phyloP scores from a whole-genome alignment of 1,140 invertebrate species.

The Geopemphigus sp. region DNA sequence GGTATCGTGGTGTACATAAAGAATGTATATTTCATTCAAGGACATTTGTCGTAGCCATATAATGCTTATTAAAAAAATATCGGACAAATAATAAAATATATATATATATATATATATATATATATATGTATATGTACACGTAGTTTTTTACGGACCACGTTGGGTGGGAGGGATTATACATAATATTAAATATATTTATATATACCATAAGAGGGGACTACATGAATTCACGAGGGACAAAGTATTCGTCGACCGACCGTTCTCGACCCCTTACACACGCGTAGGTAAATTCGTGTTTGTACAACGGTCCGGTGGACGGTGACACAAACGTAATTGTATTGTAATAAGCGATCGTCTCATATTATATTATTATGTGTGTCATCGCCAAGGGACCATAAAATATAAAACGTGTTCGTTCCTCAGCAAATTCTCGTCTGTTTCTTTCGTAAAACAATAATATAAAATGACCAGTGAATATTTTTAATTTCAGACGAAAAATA shows the following conservation, averaged over 20 bases:
- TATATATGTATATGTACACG: background rate
- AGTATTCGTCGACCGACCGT: background rate
- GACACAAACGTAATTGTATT: constrained; percentile 32
- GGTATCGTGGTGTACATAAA: background rate
- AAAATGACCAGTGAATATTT: no score
- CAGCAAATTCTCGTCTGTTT: no score
- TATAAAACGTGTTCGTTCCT: no score
- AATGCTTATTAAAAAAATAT: constrained; percentile 35
- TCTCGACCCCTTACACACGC: background rate
- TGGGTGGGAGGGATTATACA: background rate
- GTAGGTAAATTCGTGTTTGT: constrained; percentile 16
- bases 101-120: no score
- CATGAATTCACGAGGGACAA: background rate
- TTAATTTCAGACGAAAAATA: no score
- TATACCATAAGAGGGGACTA: background rate
- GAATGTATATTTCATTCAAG: background rate
- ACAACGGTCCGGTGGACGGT: background rate
- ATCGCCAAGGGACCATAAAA: no score
- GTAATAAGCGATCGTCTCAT: background rate
- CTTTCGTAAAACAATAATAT: no score
- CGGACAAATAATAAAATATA: constrained; percentile 19
- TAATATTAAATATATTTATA: background rate
- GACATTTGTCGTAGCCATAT: constrained; percentile 16
- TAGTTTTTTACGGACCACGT: constrained; percentile 1
- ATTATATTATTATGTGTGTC: no score